phyloP scores from a whole-genome alignment of 2,797 vertebrate genomes.

The Gymnothorax reevesii region DNA sequence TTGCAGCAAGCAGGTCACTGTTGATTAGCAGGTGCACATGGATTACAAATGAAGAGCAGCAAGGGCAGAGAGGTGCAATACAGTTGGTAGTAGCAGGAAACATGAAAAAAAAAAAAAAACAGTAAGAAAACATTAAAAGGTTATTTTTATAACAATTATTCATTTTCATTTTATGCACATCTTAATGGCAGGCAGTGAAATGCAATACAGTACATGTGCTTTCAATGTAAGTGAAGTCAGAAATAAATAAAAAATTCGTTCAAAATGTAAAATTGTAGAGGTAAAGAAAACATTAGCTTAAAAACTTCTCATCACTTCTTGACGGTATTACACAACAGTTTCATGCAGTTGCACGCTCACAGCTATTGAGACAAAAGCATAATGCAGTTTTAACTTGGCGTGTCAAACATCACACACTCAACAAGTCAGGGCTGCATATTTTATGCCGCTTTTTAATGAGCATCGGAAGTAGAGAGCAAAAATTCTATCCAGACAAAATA shows the following conservation, averaged over 20 bases:
- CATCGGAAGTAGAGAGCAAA: constrained; percentile 18
- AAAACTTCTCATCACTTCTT: neutral
- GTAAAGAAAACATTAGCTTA: neutral
- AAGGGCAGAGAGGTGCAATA: neutral
- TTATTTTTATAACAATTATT: neutral
- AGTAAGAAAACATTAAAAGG: neutral
- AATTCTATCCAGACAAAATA: constrained; percentile 27
- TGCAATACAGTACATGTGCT: neutral
- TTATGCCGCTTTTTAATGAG: neutral
- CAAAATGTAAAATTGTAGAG: neutral
- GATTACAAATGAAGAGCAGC: neutral
- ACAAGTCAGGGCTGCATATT: neutral
- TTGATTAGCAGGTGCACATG: constrained; percentile 9
- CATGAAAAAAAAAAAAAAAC: neutral
- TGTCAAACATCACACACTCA: neutral
- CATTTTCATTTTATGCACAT: neutral
- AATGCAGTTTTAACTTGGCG: constrained; percentile 12
- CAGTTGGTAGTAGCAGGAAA: neutral
- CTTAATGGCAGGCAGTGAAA: neutral
- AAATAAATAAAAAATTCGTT: neutral
- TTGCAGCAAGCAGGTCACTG: neutral
- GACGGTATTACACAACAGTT: neutral
- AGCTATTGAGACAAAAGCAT: constrained; percentile 21
- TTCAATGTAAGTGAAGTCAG: neutral
- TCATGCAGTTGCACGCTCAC: neutral